Base-by-base conservation (phyloP, 2,113 vertebrate genomes). In the Sinocyclocheilus anophthalmus region DNA sequence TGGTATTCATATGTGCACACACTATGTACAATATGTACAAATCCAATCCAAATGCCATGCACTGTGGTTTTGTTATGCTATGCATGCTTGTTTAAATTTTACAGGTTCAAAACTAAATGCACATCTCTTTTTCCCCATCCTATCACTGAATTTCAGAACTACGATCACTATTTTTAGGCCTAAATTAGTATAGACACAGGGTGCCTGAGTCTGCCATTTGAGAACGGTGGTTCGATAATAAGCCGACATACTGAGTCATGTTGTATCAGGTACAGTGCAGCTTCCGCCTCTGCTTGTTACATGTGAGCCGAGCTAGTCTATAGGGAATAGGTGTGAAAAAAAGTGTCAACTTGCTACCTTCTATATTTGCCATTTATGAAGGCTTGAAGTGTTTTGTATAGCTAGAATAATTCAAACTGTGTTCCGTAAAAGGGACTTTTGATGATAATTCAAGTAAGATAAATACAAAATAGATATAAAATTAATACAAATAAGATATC, bases 271-370 rank as follows among this genome's bases (percentile, higher is more conserved):
- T 57, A 42, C 18, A 78, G 76, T 33, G n/a, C 5, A 30, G 78
- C 69, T 48, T 83, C 65, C 13, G 2, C 59, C 76, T 72, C 80
- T 79, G 30, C 53, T 78, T 73, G 30, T 72, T 82, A 70, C 63
- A 77, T 84, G 10, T 83, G 61, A 76, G 70, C 70, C 3, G 14
- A 10, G 42, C 5, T 3, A 57, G 39, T 39, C 65, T 65, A 79
- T 22, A 79, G 26, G 30, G 65, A 86, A 81, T 30, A 83, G 73
- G 80, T 85, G 84, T 88, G 37, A 85, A 65, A 82, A 59, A 65
- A 82, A 77, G 87, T 80, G 76, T 85, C 33, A 39, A 65, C 78
- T 85, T 84, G 70, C 72, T 65, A 65, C 55, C 80, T 87, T 81
- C 86, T 88, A 88, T 88, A 82, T 88, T 81, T 88, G 63, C 67